Evolutionary conservation across 2,797 vertebrate species (phyloP), one percentile per base, ranked within the genome.

Genomic region (Notoglanidium macrostoma): DNA sequence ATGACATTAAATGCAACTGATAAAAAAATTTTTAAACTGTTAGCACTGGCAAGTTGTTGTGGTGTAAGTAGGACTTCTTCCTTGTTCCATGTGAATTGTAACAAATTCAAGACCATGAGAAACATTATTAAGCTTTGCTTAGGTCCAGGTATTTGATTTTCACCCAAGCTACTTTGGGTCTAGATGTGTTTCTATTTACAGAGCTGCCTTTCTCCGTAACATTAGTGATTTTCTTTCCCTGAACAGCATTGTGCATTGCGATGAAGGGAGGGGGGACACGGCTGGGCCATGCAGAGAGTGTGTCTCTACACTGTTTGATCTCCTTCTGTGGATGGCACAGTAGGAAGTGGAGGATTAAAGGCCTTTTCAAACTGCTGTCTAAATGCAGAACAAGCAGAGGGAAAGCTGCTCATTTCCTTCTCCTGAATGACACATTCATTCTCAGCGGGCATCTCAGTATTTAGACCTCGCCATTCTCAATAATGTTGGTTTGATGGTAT

Each of bases 331-430:
- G 93, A 94, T 94, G 94, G 90, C 95, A 94, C 85, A 88, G 93
- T 95, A 95, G 96, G 95, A 96, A 96, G 95, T 95, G 92, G 92
- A 94, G 94, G 94, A 95, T 94, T 94, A 96, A 96, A 95, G 94
- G 92, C 89, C 92, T 90, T 92, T 93, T 86, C 68, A 92, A 94
- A 86, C 92, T 93, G 92, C 93, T 94, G 94, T 95, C 94, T 94
- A 93, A 94, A 94, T 86, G 72, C 85, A 88, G 85, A 93, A 95
- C 94, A 93, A 94, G 87, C 86, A 89, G 90, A 92, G 89, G 89
- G 90, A 91, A 92, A 92, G 84, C 84, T 85, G 92, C 92, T 93
- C 92, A 93, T 93, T 94, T 93, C 90, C 90, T 87, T 80, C 88
- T 88, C 86, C 84, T 87, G 88, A 93, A 92, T 85, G 84, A 88